Percentiles rank a stretch among this genome's conserved stretches.
phyloP scores from a whole-genome alignment of 2,113 vertebrate species.

The Polypterus bichir region DNA sequence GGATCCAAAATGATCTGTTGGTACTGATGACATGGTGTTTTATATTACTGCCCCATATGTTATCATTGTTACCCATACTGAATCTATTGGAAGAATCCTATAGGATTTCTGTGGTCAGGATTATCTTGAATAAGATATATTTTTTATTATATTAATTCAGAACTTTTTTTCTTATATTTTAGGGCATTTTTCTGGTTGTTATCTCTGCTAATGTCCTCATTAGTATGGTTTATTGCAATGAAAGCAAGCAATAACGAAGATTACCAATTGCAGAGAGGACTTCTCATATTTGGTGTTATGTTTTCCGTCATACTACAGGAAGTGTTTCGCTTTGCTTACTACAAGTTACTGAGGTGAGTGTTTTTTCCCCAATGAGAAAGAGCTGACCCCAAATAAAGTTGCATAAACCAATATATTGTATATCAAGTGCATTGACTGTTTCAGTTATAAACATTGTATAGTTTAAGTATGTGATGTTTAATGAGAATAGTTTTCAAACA shows the following conservation, averaged over 20 bases:
- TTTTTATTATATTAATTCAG: no score
- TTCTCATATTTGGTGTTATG: constrained; percentile 53
- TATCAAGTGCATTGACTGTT: no score
- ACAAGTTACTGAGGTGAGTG: constrained; percentile 52
- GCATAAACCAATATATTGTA: no score
- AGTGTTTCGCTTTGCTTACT: constrained; percentile 53
- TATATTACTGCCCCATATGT: no score
- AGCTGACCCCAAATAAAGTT: background rate
- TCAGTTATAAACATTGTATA: no score
- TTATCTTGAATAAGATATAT: no score
- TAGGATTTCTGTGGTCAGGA: no score
- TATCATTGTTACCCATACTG: background rate
- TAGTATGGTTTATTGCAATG: constrained; percentile 56
- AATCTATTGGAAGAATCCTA: background rate
- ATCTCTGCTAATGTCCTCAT: constrained; percentile 51
- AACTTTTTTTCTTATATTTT: constrained; percentile 8
- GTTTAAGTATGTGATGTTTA: no score
- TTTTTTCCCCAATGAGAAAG: background rate
- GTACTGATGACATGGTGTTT: no score
- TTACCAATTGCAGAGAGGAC: constrained; percentile 34
- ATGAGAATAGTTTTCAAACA: no score
- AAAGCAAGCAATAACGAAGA: constrained; percentile 39
- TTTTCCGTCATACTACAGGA: constrained; percentile 58
- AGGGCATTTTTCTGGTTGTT: constrained; percentile 64
- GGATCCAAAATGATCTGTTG: no score